phyloP scores from a whole-genome alignment of 1,140 invertebrate genomes.

The Sarcophaga bullata region DNA sequence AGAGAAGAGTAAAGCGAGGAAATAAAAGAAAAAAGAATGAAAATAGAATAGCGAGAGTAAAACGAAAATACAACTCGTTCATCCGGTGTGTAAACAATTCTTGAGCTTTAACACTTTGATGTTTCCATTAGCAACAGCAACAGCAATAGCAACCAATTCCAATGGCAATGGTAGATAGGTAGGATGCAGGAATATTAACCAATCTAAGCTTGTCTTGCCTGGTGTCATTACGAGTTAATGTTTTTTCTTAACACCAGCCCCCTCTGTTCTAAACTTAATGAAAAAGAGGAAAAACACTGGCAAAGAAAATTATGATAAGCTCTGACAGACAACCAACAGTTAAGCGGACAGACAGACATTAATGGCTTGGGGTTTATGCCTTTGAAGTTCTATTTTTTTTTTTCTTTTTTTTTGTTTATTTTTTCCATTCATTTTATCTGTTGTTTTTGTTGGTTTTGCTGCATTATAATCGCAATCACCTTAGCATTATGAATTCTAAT shows the following conservation, averaged over 20 bases:
- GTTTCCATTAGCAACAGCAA: constrained; percentile 46
- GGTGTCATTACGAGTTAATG: not conserved
- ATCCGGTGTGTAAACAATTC: constrained; percentile 65
- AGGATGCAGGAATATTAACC: too few relatives aligned
- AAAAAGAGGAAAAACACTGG: too few relatives aligned
- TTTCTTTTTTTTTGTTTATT: not conserved
- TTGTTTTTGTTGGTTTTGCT: constrained; percentile 1
- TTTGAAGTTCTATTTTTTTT: too few relatives aligned
- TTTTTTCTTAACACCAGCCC: not conserved
- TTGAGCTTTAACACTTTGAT: constrained; percentile 64
- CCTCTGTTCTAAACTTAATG: not conserved
- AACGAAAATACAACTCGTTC: constrained; percentile 46
- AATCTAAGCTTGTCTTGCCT: too few relatives aligned
- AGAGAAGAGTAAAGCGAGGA: too few relatives aligned
- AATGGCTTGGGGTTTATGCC: not conserved
- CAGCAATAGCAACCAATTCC: not conserved
- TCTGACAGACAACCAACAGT: not conserved
- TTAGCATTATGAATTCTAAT: constrained; percentile 13
- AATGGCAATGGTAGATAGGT: too few relatives aligned
- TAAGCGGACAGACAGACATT: not conserved
- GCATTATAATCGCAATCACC: constrained; percentile 23
- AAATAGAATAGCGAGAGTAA: too few relatives aligned
- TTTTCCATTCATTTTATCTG: too few relatives aligned
- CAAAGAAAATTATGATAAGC: not conserved
- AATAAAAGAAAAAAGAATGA: too few relatives aligned